These are phyloP conservation scores for Bembecia ichneumoniformis DNA, from an alignment of 2,888 invertebrate species.

Conservation along the genomic window DNA sequence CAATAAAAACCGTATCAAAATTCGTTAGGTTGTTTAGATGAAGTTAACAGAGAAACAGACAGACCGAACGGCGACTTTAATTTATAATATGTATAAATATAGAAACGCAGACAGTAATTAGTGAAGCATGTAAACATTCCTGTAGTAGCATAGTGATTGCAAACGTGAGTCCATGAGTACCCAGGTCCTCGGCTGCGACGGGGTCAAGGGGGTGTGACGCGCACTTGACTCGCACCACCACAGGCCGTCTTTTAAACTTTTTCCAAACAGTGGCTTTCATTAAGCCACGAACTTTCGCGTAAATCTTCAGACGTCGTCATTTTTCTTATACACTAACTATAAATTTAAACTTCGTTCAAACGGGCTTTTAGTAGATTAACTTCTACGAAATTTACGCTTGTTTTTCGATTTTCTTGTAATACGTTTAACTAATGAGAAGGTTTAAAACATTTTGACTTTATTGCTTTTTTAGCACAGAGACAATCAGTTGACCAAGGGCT, in stretches of 20 bases:
- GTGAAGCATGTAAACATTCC: constrained; percentile 2
- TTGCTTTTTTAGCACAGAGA: too few relatives aligned
- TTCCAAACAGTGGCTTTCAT: constrained; percentile 55
- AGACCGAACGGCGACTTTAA: too few relatives aligned
- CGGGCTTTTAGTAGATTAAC: background rate
- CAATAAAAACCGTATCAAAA: too few relatives aligned
- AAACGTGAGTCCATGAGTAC: background rate
- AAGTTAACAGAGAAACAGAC: too few relatives aligned
- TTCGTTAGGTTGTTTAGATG: too few relatives aligned
- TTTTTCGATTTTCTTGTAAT: too few relatives aligned
- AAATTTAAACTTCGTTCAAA: background rate
- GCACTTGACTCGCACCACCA: constrained; percentile 52
- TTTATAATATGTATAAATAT: background rate
- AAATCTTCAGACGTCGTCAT: constrained; percentile 18
- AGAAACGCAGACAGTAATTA: constrained; percentile 3
- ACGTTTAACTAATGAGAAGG: too few relatives aligned
- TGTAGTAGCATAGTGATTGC: constrained; percentile 14
- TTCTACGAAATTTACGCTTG: background rate
- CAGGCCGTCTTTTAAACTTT: constrained; percentile 53
- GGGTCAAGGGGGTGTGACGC: constrained; percentile 60
- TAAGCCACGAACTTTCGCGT: constrained; percentile 37
- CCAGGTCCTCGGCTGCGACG: constrained; percentile 8
- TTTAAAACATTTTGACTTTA: too few relatives aligned
- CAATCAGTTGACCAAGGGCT: too few relatives aligned
- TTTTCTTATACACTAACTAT: constrained; percentile 18